These are phyloP conservation scores for Drosophila erecta DNA, from an alignment of 1,140 invertebrate genomes.

Conservation along the genomic window DNA sequence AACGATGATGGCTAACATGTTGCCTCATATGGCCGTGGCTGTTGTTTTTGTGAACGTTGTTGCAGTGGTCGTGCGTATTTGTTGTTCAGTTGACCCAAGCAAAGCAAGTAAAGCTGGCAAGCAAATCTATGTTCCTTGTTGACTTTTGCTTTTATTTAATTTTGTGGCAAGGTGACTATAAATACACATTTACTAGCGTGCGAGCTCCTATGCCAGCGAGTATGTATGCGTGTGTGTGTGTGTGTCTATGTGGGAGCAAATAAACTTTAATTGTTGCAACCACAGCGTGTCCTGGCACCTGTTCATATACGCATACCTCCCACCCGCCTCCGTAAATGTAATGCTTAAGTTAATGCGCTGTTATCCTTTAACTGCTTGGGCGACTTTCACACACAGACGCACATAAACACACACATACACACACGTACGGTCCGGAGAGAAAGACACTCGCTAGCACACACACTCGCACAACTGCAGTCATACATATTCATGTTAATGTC, in stretches of 20 bases:
- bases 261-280: conserved; percentile 83
- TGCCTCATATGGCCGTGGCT: conserved; percentile 37
- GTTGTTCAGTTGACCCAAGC: conserved; percentile 74
- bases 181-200: conserved; percentile 69
- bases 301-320: conserved; percentile 51
- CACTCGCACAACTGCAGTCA: conserved; percentile 46
- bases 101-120: conserved; percentile 68
- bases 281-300: conserved; percentile 74
- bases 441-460: conserved; percentile 5
- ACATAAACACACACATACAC: conserved; percentile 20
- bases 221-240: conserved; percentile 14
- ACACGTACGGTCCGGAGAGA: not conserved
- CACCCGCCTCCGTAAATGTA: conserved; percentile 59
- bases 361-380: conserved; percentile 82
- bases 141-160: conserved; percentile 83
- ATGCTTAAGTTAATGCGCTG: conserved; percentile 82
- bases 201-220: conserved; percentile 6
- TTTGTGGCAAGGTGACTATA: conserved; percentile 80
- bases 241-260: conserved; percentile 67
- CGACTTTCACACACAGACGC: conserved; percentile 37
- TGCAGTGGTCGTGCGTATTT: conserved; percentile 46
- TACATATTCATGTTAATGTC: conserved; percentile 83
- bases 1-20: conserved; percentile 79
- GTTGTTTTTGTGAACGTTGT: conserved; percentile 15
- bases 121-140: conserved; percentile 81